These are phyloP conservation scores for Heterodera schachtii DNA, from an alignment of 1,140 invertebrate species.

Conservation along the genomic window DNA sequence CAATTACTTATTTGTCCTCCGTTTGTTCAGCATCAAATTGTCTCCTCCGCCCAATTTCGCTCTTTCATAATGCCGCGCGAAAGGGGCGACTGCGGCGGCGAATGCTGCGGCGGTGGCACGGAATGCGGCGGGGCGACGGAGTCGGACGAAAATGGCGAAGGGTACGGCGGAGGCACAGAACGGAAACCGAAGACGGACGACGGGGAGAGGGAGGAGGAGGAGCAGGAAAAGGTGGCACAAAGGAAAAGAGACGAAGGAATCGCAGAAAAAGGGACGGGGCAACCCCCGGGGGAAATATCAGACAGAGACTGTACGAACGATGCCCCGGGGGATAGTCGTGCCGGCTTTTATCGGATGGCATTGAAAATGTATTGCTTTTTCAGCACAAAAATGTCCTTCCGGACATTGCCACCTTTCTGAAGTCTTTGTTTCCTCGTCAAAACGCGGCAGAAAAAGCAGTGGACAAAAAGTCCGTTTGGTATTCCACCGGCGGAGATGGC, in stretches of 20 bases:
- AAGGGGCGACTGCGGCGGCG: not conserved
- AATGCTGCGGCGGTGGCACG: not conserved
- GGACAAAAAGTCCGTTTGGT: not conserved
- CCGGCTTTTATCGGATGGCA: too few species aligned
- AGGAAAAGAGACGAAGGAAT: not conserved
- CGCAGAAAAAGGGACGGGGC: too few species aligned
- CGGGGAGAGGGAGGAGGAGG: not conserved
- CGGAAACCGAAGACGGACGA: not conserved
- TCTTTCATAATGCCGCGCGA: conserved; percentile 26
- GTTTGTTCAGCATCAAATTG: conserved; percentile 19
- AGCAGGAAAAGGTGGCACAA: too few species aligned
- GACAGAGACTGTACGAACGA: too few species aligned
- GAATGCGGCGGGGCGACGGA: not conserved
- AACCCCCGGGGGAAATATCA: too few species aligned
- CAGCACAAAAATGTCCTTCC: not conserved
- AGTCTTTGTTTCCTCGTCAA: not conserved
- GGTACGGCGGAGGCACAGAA: not conserved
- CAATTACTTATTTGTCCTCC: not conserved
- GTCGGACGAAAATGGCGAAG: not conserved
- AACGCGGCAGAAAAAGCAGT: not conserved
- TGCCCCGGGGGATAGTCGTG: too few species aligned
- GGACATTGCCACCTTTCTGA: not conserved
- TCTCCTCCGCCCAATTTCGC: conserved; percentile 23
- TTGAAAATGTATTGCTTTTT: not conserved
- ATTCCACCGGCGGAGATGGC: not conserved